These are phyloP conservation scores for Lepus europaeus DNA, from an alignment of 2,113 vertebrate genomes.

Conservation along the genomic window DNA sequence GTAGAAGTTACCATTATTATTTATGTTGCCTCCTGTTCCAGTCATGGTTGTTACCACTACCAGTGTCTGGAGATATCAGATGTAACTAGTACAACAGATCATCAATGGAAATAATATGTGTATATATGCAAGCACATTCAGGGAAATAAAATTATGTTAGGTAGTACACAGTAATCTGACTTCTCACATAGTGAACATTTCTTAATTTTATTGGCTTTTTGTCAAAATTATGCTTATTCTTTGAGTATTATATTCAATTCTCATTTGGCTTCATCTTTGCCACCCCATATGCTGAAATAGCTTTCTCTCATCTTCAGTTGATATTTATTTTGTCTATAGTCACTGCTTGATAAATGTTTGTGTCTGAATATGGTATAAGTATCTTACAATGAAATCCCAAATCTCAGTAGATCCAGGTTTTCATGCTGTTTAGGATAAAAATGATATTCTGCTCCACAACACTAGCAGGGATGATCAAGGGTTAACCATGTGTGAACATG, in stretches of 20 bases:
- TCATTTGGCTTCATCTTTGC: conserved; percentile 17
- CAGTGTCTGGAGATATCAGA: neutral
- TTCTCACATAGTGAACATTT: neutral
- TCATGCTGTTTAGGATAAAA: neutral
- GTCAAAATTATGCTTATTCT: neutral
- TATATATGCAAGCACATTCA: neutral
- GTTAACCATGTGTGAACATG: conserved; percentile 38
- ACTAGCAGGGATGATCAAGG: conserved; percentile 54
- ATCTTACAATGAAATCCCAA: conserved; percentile 1
- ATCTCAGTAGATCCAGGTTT: conserved; percentile 3
- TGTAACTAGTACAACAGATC: neutral
- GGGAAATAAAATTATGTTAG: conserved; percentile 23
- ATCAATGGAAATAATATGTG: neutral
- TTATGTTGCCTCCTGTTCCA: neutral
- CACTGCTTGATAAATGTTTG: conserved; percentile 15
- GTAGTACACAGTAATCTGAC: neutral
- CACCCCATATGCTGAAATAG: neutral
- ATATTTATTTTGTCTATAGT: conserved; percentile 1
- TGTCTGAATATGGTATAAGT: neutral
- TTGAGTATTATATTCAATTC: conserved; percentile 23
- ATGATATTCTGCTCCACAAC: neutral
- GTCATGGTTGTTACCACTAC: neutral
- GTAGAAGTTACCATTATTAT: neutral
- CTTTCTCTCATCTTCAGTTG: neutral
- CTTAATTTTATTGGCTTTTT: conserved; percentile 26